These are phyloP conservation scores for Chrysemys picta DNA, from an alignment of 2,113 vertebrate species.

Conservation along the genomic window DNA sequence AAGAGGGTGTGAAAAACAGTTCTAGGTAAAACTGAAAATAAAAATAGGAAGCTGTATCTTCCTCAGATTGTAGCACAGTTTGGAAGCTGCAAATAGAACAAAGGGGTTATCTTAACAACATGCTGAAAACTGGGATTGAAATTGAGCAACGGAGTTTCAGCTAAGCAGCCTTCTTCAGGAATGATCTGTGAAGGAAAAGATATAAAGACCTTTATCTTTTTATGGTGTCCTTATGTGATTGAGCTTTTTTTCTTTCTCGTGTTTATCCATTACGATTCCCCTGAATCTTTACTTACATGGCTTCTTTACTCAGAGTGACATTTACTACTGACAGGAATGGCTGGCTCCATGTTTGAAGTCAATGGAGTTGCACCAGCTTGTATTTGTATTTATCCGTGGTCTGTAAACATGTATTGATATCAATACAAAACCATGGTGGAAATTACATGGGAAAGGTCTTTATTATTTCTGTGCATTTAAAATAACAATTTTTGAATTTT, in stretches of 20 bases:
- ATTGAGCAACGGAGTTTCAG: neutral
- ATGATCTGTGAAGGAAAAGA: neutral
- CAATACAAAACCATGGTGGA: neutral
- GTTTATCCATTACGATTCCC: rapidly evolving
- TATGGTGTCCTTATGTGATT: neutral
- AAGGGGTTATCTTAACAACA: neutral
- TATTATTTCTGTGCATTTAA: neutral
- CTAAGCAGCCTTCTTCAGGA: neutral
- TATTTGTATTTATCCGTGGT: neutral
- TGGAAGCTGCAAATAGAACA: neutral
- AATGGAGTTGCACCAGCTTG: neutral
- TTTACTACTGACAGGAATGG: neutral
- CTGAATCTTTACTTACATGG: neutral
- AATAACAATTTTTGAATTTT: neutral
- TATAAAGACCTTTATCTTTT: neutral
- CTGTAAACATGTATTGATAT: neutral
- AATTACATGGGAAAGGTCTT: neutral
- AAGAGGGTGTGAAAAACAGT: neutral
- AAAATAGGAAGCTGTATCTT: neutral
- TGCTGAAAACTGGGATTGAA: neutral
- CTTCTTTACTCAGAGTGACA: neutral
- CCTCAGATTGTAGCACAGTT: neutral
- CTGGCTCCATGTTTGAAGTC: neutral
- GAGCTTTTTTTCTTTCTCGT: neutral
- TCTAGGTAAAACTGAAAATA: neutral